These are phyloP conservation scores for Paradoxurus hermaphroditus DNA, from an alignment of 2,113 vertebrate species.

Conservation along the genomic window DNA sequence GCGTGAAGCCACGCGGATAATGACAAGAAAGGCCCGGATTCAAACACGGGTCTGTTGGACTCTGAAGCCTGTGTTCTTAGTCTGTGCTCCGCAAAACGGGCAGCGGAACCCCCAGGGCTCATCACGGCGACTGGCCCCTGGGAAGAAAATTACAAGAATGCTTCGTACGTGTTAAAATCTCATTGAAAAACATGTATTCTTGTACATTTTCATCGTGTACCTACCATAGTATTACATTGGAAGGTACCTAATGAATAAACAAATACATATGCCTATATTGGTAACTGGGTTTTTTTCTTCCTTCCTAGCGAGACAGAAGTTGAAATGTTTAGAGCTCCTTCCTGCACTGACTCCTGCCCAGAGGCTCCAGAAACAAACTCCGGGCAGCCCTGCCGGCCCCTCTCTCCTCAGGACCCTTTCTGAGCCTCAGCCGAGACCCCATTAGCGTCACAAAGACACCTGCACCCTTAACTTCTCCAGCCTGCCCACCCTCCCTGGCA, in stretches of 20 bases:
- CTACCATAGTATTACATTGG: neutral
- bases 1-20: neutral
- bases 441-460: too few relatives aligned
- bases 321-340: neutral
- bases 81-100: neutral
- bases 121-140: fast-evolving
- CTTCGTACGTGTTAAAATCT: neutral
- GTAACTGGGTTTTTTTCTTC: neutral
- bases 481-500: neutral
- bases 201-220: neutral
- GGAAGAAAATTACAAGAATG: neutral
- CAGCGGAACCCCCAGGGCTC: neutral
- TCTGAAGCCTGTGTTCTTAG: neutral
- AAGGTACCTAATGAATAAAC: neutral
- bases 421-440: neutral
- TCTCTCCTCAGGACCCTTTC: neutral
- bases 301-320: neutral
- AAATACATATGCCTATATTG: neutral
- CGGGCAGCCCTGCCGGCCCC: fast-evolving
- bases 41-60: neutral
- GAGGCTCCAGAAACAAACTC: neutral
- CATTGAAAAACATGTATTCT: neutral
- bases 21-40: neutral
- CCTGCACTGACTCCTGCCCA: neutral
- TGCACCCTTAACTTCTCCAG: neutral